phyloP scores from a whole-genome alignment of 2,888 invertebrate genomes.

The Coelinius sp. region DNA sequence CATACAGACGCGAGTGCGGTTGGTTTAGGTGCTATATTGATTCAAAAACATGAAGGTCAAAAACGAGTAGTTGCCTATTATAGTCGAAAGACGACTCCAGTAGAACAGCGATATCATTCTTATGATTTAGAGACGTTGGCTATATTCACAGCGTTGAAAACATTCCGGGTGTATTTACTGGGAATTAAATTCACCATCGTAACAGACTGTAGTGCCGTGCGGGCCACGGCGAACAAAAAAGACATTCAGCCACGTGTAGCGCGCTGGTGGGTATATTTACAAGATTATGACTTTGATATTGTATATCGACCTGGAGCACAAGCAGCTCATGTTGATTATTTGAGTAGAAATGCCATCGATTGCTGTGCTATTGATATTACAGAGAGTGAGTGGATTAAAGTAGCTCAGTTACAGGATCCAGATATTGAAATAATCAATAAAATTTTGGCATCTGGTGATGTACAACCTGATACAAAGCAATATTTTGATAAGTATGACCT shows the following conservation, averaged over 20 bases:
- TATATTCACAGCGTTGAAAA: conserved; percentile 36
- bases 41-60: conserved; percentile 50
- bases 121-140: conserved; percentile 44
- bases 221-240: conserved; percentile 54
- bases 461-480: conserved; percentile 34
- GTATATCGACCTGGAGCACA: conserved; percentile 34
- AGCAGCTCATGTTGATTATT: conserved; percentile 59
- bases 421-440: conserved; percentile 41
- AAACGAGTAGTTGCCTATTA: conserved; percentile 35
- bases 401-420: conserved; percentile 44
- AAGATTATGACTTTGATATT: background rate
- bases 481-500: conserved; percentile 44
- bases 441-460: conserved; percentile 36
- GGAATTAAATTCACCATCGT: conserved; percentile 42
- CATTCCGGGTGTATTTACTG: conserved; percentile 42
- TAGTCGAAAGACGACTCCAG: conserved; percentile 37
- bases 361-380: conserved; percentile 30
- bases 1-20: conserved; percentile 63
- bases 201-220: conserved; percentile 48
- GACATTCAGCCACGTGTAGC: conserved; percentile 55
- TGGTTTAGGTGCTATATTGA: conserved; percentile 58
- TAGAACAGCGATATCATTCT: conserved; percentile 38
- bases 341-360: conserved; percentile 46
- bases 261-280: conserved; percentile 47
- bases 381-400: conserved; percentile 47